Conservation (phyloP, 23 tunicate species). For the Ascidia mentula region DNA sequence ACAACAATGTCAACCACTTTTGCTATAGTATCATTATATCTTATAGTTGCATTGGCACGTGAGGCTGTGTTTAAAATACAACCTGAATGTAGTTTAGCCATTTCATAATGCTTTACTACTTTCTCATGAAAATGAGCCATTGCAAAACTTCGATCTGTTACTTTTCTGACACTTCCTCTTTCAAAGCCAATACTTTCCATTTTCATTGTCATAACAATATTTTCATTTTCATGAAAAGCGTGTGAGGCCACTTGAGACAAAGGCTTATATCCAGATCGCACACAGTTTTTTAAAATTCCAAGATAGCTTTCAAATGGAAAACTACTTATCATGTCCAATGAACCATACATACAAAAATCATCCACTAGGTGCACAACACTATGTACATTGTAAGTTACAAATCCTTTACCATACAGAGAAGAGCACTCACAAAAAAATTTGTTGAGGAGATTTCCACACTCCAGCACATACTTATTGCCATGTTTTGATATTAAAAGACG, state of each 20-base stretch:
- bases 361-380: neutral
- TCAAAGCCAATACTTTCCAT: too few relatives aligned
- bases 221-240: neutral
- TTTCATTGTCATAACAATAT: neutral
- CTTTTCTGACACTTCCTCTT: too few relatives aligned
- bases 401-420: neutral
- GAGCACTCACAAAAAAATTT: conserved; percentile 14
- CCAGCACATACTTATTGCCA: neutral
- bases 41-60: too few relatives aligned
- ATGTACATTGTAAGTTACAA: neutral
- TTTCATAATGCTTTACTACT: too few relatives aligned
- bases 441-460: conserved; percentile 14
- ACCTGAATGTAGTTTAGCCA: too few relatives aligned
- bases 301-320: neutral
- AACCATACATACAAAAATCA: neutral
- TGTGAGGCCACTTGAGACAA: neutral
- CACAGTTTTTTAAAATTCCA: neutral
- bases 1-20: neutral
- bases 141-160: too few relatives aligned
- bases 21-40: neutral
- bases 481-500: neutral
- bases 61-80: too few relatives aligned
- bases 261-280: neutral
- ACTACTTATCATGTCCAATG: neutral
- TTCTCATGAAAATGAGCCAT: too few relatives aligned